Conservation (phyloP, 1,140 invertebrate species). For the Drosophila kurseongensis region DNA sequence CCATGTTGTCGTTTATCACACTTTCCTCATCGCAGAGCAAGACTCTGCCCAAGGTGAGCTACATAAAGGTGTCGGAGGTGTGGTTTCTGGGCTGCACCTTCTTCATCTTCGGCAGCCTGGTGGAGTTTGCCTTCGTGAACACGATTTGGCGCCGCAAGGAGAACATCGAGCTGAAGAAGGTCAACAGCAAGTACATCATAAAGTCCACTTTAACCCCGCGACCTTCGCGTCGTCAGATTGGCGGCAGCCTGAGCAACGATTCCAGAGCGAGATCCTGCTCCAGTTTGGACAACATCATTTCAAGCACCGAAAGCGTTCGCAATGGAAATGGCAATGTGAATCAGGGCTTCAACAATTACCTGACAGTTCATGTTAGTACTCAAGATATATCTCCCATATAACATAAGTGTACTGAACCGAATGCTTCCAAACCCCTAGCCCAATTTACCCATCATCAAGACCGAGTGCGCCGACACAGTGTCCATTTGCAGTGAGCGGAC, state of each 20-base stretch:
- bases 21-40: conserved; percentile 91
- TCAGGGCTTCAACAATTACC: conserved; percentile 87
- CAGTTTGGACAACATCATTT: conserved; percentile 86
- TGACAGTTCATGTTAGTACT: conserved; percentile 86
- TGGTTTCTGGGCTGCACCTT: conserved; percentile 94
- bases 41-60: conserved; percentile 94
- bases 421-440: conserved; percentile 19
- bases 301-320: conserved; percentile 79
- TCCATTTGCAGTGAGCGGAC: conserved; percentile 67
- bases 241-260: conserved; percentile 85
- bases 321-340: conserved; percentile 76
- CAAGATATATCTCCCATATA: too few species aligned
- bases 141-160: conserved; percentile 94
- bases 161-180: conserved; percentile 92
- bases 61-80: conserved; percentile 95
- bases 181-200: conserved; percentile 93
- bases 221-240: conserved; percentile 89
- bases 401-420: too few species aligned
- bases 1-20: conserved; percentile 95
- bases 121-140: conserved; percentile 95
- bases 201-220: conserved; percentile 92
- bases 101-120: conserved; percentile 93
- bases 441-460: conserved; percentile 79
- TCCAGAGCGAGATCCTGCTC: conserved; percentile 88
- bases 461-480: conserved; percentile 70